phyloP scores from a whole-genome alignment of 2,113 vertebrate species.

The Hemiprocne comata region DNA sequence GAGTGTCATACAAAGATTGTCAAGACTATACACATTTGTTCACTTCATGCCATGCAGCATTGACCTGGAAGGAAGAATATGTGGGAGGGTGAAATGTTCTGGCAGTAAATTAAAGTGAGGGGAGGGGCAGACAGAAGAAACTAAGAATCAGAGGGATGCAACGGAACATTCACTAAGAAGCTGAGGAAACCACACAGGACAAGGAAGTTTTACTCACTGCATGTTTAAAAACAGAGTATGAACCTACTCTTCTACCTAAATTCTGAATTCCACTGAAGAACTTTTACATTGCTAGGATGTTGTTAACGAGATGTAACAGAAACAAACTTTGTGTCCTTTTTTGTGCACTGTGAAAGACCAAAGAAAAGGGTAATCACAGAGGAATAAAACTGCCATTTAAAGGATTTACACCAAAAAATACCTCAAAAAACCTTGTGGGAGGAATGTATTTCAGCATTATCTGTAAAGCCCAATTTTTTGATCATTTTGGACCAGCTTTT shows the following conservation, averaged over 20 bases:
- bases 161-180: neutral
- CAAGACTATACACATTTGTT: slow-evolving; percentile 63
- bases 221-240: neutral
- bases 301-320: rapidly evolving
- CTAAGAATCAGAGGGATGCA: neutral
- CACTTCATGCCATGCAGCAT: slow-evolving; percentile 51
- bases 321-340: neutral
- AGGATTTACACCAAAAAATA: neutral
- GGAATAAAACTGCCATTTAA: neutral
- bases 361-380: neutral
- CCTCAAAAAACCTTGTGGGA: neutral
- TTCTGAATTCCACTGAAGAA: neutral
- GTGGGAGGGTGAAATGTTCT: slow-evolving; percentile 55
- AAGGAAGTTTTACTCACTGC: neutral
- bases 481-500: neutral
- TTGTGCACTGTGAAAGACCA: neutral
- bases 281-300: neutral
- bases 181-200: neutral
- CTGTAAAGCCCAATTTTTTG: neutral
- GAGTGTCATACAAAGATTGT: slow-evolving; percentile 36
- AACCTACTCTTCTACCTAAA: neutral
- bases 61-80: slow-evolving; percentile 63
- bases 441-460: neutral
- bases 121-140: neutral
- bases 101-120: slow-evolving; percentile 24